Conservation (phyloP, 2,113 vertebrate genomes). For the Dissostichus mawsoni region DNA sequence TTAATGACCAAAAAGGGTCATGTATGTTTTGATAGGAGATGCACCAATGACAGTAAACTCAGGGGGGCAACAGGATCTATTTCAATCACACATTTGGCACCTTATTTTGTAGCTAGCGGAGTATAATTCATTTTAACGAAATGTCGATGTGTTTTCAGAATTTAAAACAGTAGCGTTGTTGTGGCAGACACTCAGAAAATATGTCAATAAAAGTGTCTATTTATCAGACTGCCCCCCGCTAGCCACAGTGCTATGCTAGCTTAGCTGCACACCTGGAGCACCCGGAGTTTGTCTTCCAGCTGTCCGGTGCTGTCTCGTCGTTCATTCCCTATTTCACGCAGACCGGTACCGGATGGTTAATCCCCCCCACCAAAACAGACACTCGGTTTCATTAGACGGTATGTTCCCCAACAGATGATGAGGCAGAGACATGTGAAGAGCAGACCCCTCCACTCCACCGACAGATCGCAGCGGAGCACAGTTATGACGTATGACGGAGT, state of each 20-base stretch:
- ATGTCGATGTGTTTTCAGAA: not conserved
- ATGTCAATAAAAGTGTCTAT: not conserved
- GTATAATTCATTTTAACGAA: too few species aligned
- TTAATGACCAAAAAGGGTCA: not conserved
- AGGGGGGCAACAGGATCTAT: not conserved
- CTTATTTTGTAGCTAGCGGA: not conserved
- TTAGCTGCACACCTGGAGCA: conserved; percentile 85
- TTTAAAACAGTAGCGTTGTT: not conserved
- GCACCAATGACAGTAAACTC: not conserved
- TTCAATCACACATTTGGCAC: not conserved
- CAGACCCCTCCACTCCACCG: conserved; percentile 17
- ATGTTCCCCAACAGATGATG: conserved; percentile 44
- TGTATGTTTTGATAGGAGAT: not conserved
- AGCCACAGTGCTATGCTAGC: conserved; percentile 36
- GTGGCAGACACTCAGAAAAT: not conserved
- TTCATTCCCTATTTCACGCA: conserved; percentile 86
- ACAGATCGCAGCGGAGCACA: conserved; percentile 23
- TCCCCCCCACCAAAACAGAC: conserved; percentile 73
- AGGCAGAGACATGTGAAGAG: conserved; percentile 54
- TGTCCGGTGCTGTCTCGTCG: conserved; percentile 86
- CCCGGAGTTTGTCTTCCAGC: conserved; percentile 87
- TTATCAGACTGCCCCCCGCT: not conserved
- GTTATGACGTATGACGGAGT: conserved; percentile 44
- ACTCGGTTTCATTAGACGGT: conserved; percentile 76
- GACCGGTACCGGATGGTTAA: conserved; percentile 77